These are phyloP conservation scores for Crotalus viridis DNA, from an alignment of 2,113 vertebrate genomes.

Conservation along the genomic window DNA sequence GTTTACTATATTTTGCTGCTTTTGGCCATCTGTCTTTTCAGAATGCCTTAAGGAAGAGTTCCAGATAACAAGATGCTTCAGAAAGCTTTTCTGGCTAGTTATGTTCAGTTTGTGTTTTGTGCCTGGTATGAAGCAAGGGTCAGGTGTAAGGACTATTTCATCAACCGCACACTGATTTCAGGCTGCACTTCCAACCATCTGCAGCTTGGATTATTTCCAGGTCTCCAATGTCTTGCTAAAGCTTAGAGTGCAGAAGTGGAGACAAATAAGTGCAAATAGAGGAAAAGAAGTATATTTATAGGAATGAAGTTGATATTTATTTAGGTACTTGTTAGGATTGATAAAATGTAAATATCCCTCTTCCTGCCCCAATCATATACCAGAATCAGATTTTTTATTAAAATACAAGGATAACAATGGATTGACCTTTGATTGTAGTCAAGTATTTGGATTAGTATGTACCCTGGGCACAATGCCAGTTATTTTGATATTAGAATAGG, in stretches of 20 bases:
- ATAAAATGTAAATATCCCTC: background rate
- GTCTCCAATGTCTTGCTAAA: constrained; percentile 62
- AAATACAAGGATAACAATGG: constrained; percentile 37
- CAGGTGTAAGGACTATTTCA: constrained; percentile 73
- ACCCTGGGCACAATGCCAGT: constrained; percentile 41
- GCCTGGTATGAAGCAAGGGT: constrained; percentile 71
- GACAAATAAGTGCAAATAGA: constrained; percentile 53
- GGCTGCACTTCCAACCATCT: constrained; percentile 70
- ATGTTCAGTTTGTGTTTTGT: constrained; percentile 63
- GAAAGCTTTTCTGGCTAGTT: constrained; percentile 57
- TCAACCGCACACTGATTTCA: constrained; percentile 70
- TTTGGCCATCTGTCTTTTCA: constrained; percentile 63
- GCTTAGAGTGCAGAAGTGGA: constrained; percentile 52
- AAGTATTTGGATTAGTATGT: constrained; percentile 53
- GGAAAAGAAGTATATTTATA: constrained; percentile 48
- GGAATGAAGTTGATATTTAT: constrained; percentile 42
- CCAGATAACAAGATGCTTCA: constrained; percentile 53
- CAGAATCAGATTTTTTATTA: background rate
- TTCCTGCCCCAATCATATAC: background rate
- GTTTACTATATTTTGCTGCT: constrained; percentile 47
- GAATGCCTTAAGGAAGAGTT: constrained; percentile 63
- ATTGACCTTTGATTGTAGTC: constrained; percentile 44
- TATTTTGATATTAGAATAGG: constrained; percentile 35
- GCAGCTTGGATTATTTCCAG: constrained; percentile 66
- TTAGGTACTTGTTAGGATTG: constrained; percentile 33